Base-by-base conservation (phyloP, 1,140 invertebrate genomes). In the Goniozus legneri region DNA sequence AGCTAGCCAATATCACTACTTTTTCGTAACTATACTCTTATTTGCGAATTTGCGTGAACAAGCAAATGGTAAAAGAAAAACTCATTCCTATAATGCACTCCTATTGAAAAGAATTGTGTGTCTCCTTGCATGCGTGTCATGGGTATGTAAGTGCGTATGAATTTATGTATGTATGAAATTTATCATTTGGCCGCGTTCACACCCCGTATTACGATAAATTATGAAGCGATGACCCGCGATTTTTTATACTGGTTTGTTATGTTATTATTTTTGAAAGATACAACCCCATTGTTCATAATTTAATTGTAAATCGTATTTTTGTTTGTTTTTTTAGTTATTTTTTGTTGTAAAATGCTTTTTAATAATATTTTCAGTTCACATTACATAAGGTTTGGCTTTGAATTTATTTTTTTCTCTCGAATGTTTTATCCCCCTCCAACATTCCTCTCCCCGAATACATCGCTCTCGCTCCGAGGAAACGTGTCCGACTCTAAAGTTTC, bases 341-440 rank as follows among this genome's bases (percentile, higher is more conserved):
- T 76, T 76, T 76, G 74, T 76, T 76, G 74, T 76, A 76, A 74
- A 74, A 75, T 75, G 74, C 74, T 76, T 76, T 76, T 76, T 73
- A 76, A 76, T 76, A 76, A 76, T 76, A 76, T 76, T 76, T 76
- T 75, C 71, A 75, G 71, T 76, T 76, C 73, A 71, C 62, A 76
- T 73, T 74, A 76, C 52, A 64, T 41, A 16, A 52, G 27, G 41
- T 18, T 62, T 68, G 60, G 65, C 63, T 72, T 51, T 69, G 58
- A 54, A 69, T 60, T 68, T 61, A 60, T 62, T 65, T 64, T 56
- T 47, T 47, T 54, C 38, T 52, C 43, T 18, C 22, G 1, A 41
- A 40, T 45, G 21, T 43, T 43, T 31, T 47, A 27, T 56, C 22
- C 27, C 19, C 18, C 48, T 54, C 59, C 39, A 18, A 38, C 22